Percentiles rank a stretch among this genome's conserved stretches.
phyloP scores from a whole-genome alignment of 1,140 invertebrate genomes.

The Brachionus paranguensis region DNA sequence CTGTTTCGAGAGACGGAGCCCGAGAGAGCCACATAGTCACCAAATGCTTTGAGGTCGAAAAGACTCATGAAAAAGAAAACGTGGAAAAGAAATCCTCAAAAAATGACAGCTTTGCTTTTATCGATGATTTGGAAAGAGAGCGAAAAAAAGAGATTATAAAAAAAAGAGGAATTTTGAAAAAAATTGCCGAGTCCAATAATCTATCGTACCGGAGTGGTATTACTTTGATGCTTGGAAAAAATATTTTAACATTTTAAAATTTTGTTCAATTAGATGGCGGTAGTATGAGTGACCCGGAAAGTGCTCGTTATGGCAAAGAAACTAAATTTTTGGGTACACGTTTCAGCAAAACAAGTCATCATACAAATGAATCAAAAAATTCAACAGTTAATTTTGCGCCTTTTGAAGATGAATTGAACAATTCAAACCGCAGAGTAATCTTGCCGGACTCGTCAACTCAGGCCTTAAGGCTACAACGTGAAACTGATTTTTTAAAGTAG shows the following conservation, averaged over 20 bases:
- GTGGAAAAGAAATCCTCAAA: constrained; percentile 38
- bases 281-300: constrained; percentile 28
- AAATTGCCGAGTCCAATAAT: constrained; percentile 11
- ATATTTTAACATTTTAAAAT: neutral
- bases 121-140: constrained; percentile 47
- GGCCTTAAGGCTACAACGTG: constrained; percentile 47
- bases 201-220: constrained; percentile 10
- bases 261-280: neutral
- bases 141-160: constrained; percentile 2
- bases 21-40: constrained; percentile 53
- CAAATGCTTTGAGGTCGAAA: constrained; percentile 55
- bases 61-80: constrained; percentile 41
- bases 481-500: constrained; percentile 53
- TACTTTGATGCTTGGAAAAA: neutral
- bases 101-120: constrained; percentile 52
- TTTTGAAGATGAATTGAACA: neutral
- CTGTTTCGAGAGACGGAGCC: constrained; percentile 51
- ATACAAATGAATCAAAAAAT: neutral
- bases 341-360: neutral
- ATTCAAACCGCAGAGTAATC: neutral
- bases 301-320: neutral
- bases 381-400: constrained; percentile 24
- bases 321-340: neutral
- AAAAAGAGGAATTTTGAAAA: constrained; percentile 29
- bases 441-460: constrained; percentile 45